Conservation (phyloP, 2,888 invertebrate genomes). For the Encarsia formosa region DNA sequence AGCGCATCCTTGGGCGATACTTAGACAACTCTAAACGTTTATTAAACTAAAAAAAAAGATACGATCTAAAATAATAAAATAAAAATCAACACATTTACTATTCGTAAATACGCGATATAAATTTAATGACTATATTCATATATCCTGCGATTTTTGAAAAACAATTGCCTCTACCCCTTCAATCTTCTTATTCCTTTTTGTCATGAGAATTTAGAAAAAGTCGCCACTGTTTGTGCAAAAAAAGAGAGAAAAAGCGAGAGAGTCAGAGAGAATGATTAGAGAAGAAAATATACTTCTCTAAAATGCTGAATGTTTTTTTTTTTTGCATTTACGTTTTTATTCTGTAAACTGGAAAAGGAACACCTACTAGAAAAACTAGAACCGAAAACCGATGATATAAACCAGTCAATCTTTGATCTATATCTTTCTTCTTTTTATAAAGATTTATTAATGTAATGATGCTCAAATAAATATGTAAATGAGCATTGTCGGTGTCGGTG, state of each 20-base stretch:
- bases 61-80: conserved; percentile 24
- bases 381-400: conserved; percentile 13
- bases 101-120: conserved; percentile 42
- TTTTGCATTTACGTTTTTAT: conserved; percentile 35
- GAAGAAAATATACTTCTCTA: conserved; percentile 22
- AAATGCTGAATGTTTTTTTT: conserved; percentile 27
- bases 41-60: conserved; percentile 38
- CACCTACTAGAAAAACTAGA: conserved; percentile 14
- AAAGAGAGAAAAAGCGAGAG: no score
- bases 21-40: conserved; percentile 47
- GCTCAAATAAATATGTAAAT: not conserved
- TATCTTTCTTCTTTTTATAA: not conserved
- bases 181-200: conserved; percentile 29
- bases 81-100: conserved; percentile 39
- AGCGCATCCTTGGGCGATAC: conserved; percentile 40
- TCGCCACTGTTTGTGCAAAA: conserved; percentile 26
- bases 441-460: no score
- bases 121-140: conserved; percentile 34
- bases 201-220: conserved; percentile 24
- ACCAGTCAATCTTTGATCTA: conserved; percentile 13
- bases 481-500: conserved; percentile 19
- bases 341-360: conserved; percentile 18
- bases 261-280: no score
- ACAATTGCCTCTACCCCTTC: conserved; percentile 28
- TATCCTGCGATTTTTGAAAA: conserved; percentile 30